phyloP scores from a whole-genome alignment of 2,113 vertebrate species.

The Lichenostomus cassidix region DNA sequence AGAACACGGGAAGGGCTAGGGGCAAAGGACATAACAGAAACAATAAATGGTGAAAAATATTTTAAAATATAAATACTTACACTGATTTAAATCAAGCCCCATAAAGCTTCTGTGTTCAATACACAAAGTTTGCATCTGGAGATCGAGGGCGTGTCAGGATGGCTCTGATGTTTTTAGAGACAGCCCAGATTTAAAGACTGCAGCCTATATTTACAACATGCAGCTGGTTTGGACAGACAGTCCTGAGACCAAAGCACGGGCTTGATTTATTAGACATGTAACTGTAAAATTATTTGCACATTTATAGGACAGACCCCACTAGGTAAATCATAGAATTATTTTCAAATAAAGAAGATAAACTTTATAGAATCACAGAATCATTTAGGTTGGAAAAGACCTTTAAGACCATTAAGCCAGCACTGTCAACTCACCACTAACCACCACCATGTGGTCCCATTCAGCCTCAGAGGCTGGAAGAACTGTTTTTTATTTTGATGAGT shows the following conservation, averaged over 20 bases:
- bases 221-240: not conserved
- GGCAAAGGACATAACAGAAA: not conserved
- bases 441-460: not conserved
- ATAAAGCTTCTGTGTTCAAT: not conserved
- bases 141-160: not conserved
- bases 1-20: not conserved
- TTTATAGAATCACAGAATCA: not conserved
- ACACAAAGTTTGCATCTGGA: not conserved
- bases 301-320: not conserved
- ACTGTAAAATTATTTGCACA: not conserved
- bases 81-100: not conserved
- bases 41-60: not conserved
- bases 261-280: not conserved
- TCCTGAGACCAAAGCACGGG: not conserved
- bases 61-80: not conserved
- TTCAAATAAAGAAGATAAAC: not conserved
- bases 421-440: not conserved
- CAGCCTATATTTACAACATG: not conserved
- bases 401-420: not conserved
- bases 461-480: not conserved
- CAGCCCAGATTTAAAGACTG: not conserved
- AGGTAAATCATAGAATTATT: not conserved
- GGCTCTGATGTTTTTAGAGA: not conserved
- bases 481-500: not conserved
- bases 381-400: not conserved